phyloP scores from a whole-genome alignment of 2,113 vertebrate species.

The Neotragus moschatus region DNA sequence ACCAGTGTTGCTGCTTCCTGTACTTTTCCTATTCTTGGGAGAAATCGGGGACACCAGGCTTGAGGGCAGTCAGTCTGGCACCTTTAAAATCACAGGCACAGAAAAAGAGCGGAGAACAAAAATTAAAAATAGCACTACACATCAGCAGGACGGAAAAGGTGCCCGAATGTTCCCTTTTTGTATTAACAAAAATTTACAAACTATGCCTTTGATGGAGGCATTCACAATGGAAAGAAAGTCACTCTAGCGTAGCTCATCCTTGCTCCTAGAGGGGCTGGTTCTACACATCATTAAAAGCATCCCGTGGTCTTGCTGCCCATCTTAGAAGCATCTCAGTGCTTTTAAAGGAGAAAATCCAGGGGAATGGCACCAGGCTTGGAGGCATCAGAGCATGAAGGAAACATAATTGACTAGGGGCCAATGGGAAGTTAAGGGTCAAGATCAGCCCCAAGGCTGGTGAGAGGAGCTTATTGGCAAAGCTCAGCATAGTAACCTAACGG shows the following conservation, averaged over 20 bases:
- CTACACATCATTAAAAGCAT: neutral
- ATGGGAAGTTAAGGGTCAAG: neutral
- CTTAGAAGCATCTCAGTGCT: neutral
- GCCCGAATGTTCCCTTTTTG: constrained; percentile 34
- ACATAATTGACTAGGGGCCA: neutral
- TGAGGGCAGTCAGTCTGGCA: constrained; percentile 68
- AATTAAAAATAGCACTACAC: constrained; percentile 68
- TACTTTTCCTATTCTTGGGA: constrained; percentile 64
- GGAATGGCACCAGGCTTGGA: neutral
- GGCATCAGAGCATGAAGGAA: neutral
- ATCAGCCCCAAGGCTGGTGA: neutral
- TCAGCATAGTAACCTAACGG: neutral
- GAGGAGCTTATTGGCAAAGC: neutral
- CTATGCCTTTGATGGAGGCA: neutral
- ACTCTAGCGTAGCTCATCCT: neutral
- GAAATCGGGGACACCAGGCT: constrained; percentile 53
- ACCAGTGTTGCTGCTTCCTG: neutral
- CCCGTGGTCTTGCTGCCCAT: neutral
- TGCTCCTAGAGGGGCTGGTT: neutral
- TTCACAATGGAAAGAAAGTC: neutral
- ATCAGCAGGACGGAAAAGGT: constrained; percentile 60
- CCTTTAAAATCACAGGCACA: constrained; percentile 72
- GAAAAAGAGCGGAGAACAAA: constrained; percentile 54
- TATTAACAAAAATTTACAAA: constrained; percentile 43
- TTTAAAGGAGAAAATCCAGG: neutral